These are phyloP conservation scores for Acyrthosiphon pisum DNA, from an alignment of 1,140 invertebrate genomes.

Conservation along the genomic window DNA sequence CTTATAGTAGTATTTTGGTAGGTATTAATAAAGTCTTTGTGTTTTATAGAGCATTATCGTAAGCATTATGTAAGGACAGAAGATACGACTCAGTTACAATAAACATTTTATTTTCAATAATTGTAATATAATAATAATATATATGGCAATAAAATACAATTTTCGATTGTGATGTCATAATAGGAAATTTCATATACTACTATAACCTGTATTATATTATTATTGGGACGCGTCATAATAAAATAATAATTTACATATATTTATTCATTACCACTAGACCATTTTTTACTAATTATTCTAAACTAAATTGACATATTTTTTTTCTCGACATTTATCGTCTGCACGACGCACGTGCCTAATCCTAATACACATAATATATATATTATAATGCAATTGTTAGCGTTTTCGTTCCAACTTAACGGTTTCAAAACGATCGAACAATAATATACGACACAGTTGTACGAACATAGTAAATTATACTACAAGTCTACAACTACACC, in stretches of 20 bases:
- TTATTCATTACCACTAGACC: too few relatives aligned
- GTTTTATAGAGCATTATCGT: too few relatives aligned
- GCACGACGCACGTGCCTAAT: not conserved
- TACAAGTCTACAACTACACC: not conserved
- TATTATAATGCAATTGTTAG: not conserved
- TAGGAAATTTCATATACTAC: not conserved
- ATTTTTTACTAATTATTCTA: too few relatives aligned
- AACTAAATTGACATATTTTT: too few relatives aligned
- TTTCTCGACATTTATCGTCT: too few relatives aligned
- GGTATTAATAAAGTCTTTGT: too few relatives aligned
- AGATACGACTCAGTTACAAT: not conserved
- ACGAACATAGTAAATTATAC: not conserved
- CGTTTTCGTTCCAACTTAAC: not conserved
- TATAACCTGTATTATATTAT: not conserved
- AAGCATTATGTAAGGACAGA: too few relatives aligned
- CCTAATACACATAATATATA: not conserved
- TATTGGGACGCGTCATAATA: not conserved
- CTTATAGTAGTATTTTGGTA: too few relatives aligned
- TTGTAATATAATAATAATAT: not conserved
- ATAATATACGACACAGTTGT: not conserved
- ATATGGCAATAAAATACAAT: not conserved
- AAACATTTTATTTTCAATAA: slow-evolving; percentile 4
- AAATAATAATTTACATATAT: too few relatives aligned
- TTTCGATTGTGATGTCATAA: not conserved
- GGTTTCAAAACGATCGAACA: not conserved